Base-by-base conservation (phyloP, 2,888 invertebrate species). In the Spisula subtruncata region DNA sequence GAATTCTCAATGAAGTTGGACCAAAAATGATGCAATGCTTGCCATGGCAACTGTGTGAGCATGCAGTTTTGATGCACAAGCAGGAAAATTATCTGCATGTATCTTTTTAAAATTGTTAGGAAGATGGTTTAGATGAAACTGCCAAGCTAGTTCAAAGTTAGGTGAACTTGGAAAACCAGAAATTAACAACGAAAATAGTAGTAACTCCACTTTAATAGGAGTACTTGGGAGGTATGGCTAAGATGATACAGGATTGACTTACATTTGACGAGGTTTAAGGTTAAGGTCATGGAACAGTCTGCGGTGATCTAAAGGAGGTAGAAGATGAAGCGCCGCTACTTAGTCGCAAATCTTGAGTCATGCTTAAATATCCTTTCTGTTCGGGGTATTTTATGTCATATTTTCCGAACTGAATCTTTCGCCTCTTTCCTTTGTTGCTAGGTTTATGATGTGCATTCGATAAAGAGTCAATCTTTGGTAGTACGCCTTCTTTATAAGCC, bases 361-460 rank as follows among this genome's bases (percentile, higher is more conserved):
- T 90, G 89, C 90, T 92, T 90, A 92, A 85, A 81, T 90, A 91
- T 79, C 92, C 92, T 85, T 90, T 92, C 87, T 91, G 90, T 56
- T 89, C 91, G 5, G 90, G 83, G 81, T 91, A 91, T 60, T 90
- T 91, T 32, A 86, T 46, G 35, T 90, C 91, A 60, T 90, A 87
- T 84, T 91, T 92, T 16, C 85, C 83, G 60, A 41, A 92, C 60
- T 92, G 91, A 41, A 91, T 92, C 80, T 90, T 89, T 25, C 91
- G 81, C 29, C 82, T 88, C 86, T 83, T 89, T 29, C 82, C 84
- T 20, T 80, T 51, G 54, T 92, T 92, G 25, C 90, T 83, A 41
- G 95, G 93, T 54, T 82, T 89, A 82, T 95, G 94, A 60, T 93
- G 89, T 16, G 89, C 90, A 88, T 95, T 95, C n/a, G 93, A 90